Base-by-base conservation (phyloP, 2,888 invertebrate genomes). In the Mythimna albipuncta region DNA sequence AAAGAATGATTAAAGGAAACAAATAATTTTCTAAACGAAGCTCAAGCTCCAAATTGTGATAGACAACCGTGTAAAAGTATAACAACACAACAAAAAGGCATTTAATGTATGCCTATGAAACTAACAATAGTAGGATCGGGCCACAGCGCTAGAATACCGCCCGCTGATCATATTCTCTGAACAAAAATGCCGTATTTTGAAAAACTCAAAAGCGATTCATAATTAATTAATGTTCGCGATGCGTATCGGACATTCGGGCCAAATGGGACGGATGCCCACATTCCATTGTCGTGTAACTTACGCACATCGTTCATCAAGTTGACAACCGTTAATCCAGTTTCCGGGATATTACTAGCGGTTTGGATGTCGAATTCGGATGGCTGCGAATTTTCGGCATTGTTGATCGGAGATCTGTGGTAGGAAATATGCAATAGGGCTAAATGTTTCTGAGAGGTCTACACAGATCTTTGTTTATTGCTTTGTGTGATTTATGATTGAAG, bases 301-400 rank as follows among this genome's bases (percentile, higher is more conserved):
- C 94, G 95, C 94, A 94, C 95, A 90, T 95, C 95, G 94, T 96
- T 92, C 93, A 95, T 96, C 96, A 96, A 91, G 93, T 94, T 95
- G 96, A 95, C 96, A 95, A 95, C 94, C 95, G 95, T 95, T 96
- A 95, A 95, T 96, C 94, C 94, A 94, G 96, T 94, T 94, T 96
- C 95, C 95, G 95, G 94, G 88, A 75, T 86, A 83, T 82, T 93
- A 94, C 94, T 84, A 87, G 55, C 58, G 75, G 77, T 89, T 82
- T 75, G 84, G 76, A 77, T 84, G 79, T 72, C 75, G 70, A 68
- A 64, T 73, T 50, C 50, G 50, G 9, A 58, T 67, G 59, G 21
- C 7, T 68, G 41, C 55, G 9, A 83, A 83, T 69, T 83, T 79
- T 69, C 13, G 58, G 38, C 44, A 70, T 67, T 62, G 58, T 58